Evolutionary conservation across 2,888 invertebrate genomes (phyloP), one percentile per base, ranked within the genome.

Genomic region (Megastigmus dorsalis): DNA sequence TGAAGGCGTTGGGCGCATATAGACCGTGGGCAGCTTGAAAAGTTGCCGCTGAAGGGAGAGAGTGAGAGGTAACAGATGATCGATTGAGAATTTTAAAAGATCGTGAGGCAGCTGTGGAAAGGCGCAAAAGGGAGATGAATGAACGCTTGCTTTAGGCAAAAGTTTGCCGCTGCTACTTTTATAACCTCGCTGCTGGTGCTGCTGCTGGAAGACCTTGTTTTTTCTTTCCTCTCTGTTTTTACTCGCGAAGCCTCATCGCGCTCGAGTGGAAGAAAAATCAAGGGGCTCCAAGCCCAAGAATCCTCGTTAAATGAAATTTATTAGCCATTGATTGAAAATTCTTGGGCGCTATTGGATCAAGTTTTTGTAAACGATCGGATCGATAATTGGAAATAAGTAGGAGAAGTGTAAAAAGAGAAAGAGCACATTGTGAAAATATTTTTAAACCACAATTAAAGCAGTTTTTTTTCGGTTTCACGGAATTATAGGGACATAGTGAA

Each of bases 91-190:
- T 69, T 74, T 69, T 43, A 52, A 50, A 65, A 57, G 28, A 41
- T 38, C 3, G 15, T 65, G 23, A 13, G 15, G 13, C n/a, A n/a
- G 23, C 48, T 38, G 15, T 45, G 52, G 55, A 62, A 50, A 62
- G 41, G 45, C 63, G 59, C n/a, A 60, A 65, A 69, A 59, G 38
- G 45, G 70, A 71, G 70, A 54, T 57, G 60, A 74, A 74, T 74
- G 68, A 33, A 28, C 10, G 28, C 57, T 45, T 18, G 18, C 55
- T 45, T 33, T 18, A 1, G 28, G 18, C 38, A 43, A 59, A 65
- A 52, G 52, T 67, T 67, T 50, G n/a, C n/a, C 23, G 2, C 52
- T 20, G 10, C 13, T 23, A 1, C 48, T 23, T 63, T 36, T 10
- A 48, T 33, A 36, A 1, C 30, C 60, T 7, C 30, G 18, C 52